A percentile compares a stretch with the other conserved stretches of the same genome.
Evolutionary conservation across 2,888 invertebrate genomes (phyloP).

Genomic region (Thecocarcelia acutangulata): DNA sequence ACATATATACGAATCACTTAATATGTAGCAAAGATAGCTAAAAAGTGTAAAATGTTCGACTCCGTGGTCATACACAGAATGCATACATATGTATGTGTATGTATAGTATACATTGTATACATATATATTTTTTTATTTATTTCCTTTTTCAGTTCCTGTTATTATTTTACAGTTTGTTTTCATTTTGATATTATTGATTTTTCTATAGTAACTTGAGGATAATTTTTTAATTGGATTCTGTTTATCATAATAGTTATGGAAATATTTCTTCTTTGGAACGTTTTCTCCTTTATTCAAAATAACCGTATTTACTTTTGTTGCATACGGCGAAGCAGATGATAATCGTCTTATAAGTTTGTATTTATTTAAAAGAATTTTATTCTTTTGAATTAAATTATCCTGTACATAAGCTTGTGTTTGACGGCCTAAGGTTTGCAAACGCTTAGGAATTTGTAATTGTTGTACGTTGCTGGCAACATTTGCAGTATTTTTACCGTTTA

Average conservation of each 20-base stretch:
- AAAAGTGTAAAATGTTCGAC: constrained; percentile 5
- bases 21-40: constrained; percentile 8
- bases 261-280: constrained; percentile 3
- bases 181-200: constrained; percentile 47
- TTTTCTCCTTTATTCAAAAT: constrained; percentile 5
- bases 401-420: constrained; percentile 19
- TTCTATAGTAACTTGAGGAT: constrained; percentile 51
- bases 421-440: constrained; percentile 10
- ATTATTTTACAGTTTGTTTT: not conserved
- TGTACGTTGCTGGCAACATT: constrained; percentile 62
- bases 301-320: constrained; percentile 14
- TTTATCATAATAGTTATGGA: not conserved
- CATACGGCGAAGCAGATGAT: constrained; percentile 1
- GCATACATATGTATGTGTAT: too few species aligned
- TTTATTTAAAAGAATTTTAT: constrained; percentile 64
- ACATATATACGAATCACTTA: too few species aligned
- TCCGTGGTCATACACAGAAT: constrained; percentile 18
- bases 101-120: constrained; percentile 4
- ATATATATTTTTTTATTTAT: not conserved
- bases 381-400: constrained; percentile 52
- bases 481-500: constrained; percentile 23
- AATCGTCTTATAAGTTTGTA: constrained; percentile 56
- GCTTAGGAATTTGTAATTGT: constrained; percentile 22
- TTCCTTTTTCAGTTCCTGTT: constrained; percentile 8
- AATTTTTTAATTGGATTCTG: constrained; percentile 1